Evolutionary conservation across 1,140 invertebrate species (phyloP).

Genomic region (Drosophila sulfurigaster): DNA sequence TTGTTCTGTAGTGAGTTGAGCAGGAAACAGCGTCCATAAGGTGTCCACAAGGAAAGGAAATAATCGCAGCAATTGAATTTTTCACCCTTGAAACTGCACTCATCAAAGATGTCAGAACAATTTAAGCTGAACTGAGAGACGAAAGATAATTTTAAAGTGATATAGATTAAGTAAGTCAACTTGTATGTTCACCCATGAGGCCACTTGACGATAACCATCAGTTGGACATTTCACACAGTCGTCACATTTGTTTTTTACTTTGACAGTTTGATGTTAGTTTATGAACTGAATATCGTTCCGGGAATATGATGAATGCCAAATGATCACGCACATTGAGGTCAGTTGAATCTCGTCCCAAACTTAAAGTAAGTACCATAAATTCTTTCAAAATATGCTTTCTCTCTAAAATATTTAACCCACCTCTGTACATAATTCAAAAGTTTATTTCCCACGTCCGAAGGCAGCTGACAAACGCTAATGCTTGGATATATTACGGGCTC

Average conservation of each 20-base stretch:
- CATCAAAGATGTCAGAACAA: slow-evolving; percentile 80
- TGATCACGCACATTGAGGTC: slow-evolving; percentile 2
- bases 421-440: not conserved
- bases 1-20: slow-evolving; percentile 86
- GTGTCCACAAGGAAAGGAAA: slow-evolving; percentile 85
- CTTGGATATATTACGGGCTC: slow-evolving; percentile 86
- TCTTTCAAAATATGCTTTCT: no score
- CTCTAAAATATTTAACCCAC: not conserved
- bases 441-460: not conserved
- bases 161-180: no score
- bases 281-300: not conserved
- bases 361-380: not conserved
- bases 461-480: slow-evolving; percentile 85
- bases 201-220: slow-evolving; percentile 32
- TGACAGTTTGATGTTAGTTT: not conserved
- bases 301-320: slow-evolving; percentile 13
- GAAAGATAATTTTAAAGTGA: not conserved
- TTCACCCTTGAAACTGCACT: slow-evolving; percentile 85
- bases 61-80: slow-evolving; percentile 86
- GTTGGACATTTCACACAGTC: slow-evolving; percentile 53
- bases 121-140: slow-evolving; percentile 59
- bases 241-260: not conserved
- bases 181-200: slow-evolving; percentile 20
- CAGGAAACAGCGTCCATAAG: slow-evolving; percentile 86
- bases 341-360: not conserved